Evolutionary conservation across 2,797 vertebrate genomes (phyloP).

Genomic region (Trachurus trachurus): DNA sequence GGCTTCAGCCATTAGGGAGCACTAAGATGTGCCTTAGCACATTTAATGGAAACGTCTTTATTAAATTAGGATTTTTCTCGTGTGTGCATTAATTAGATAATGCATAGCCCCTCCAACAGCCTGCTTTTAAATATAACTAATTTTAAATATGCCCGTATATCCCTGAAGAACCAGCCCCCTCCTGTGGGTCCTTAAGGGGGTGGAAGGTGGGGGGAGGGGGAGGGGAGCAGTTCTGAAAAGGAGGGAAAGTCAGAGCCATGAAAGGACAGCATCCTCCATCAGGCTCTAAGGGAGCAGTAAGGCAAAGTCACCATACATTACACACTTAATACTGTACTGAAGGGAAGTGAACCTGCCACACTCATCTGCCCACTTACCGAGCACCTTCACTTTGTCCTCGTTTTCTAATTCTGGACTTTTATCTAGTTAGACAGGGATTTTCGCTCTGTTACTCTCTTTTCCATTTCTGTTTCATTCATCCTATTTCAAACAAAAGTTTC

Average conservation of each 20-base stretch:
- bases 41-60: slow-evolving; percentile 10
- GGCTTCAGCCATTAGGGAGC: neutral
- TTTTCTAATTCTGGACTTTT: neutral
- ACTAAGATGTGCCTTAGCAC: slow-evolving; percentile 5
- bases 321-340: neutral
- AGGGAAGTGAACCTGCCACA: neutral
- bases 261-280: neutral
- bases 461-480: neutral
- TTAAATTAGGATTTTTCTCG: slow-evolving; percentile 16
- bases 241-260: neutral
- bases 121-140: slow-evolving; percentile 23
- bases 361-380: neutral
- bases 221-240: neutral
- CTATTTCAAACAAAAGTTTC: neutral
- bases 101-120: slow-evolving; percentile 1
- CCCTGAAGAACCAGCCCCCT: slow-evolving; percentile 14
- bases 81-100: slow-evolving; percentile 21
- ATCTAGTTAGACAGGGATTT: neutral
- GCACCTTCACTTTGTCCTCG: neutral
- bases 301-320: slow-evolving; percentile 1
- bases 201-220: too few relatives aligned
- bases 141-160: slow-evolving; percentile 13
- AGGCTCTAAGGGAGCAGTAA: neutral
- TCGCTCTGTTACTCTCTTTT: neutral
- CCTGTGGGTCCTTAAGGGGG: neutral